Base-by-base conservation (phyloP, 2,113 vertebrate genomes). In the Pseudolaguvia tuberculata region DNA sequence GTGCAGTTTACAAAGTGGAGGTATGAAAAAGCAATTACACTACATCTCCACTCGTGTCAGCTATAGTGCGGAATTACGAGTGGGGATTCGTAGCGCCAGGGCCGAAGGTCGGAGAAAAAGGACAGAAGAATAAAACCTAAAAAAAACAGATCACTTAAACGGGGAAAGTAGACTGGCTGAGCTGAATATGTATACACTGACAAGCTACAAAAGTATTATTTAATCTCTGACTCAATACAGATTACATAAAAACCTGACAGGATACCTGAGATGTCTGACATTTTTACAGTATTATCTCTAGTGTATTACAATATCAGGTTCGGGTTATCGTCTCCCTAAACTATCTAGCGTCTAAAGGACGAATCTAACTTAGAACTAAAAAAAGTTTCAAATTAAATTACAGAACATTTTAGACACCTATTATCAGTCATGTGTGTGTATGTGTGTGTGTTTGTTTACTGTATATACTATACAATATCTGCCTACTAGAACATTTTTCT, bases 31-130 rank as follows among this genome's bases (percentile, higher is more conserved):
- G 87, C 85, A 87, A 83, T 88, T 86, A 82, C 84, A 88, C 86
- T 89, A 83, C 80, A 82, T 89, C 86, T 85, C 78, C 80, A 83
- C 82, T 84, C 79, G 84, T 87, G 87, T 89, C 86, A 85, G 87
- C 84, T 77, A 82, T 70, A 79, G 68, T 74, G 62, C 73, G 81
- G 83, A 84, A 90, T 85, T 85, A 87, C 82, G 84, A 81, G 86
- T 70, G 77, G 81, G 82, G 83, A 85, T 87, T 76, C 86, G 86
- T 81, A 87, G 86, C 85, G 82, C 84, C 81, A 85, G 85, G 85
- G 88, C 79, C 80, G 87, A 90, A 90, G 88, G 89, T 92, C 88
- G 89, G 80, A 86, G 67, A n/a, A 82, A 76, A 67, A 50, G 42
- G 63, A 18, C 15, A 6, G 20, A 12, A 29, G 6, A 42, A n/a